These are phyloP conservation scores for Diarsia brunnea DNA, from an alignment of 2,888 invertebrate genomes.

Conservation along the genomic window DNA sequence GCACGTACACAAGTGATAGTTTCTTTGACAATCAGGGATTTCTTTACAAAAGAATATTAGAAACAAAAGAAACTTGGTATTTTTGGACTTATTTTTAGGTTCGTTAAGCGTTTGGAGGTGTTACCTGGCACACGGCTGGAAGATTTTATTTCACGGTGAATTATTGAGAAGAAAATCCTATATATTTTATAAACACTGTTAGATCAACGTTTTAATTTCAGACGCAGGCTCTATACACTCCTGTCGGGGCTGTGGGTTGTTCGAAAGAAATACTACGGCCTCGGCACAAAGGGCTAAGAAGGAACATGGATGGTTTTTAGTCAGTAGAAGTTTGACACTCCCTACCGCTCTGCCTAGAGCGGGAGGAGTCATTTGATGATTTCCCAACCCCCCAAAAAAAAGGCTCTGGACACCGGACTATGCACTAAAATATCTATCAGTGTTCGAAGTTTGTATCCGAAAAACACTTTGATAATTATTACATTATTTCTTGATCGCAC, in stretches of 20 bases:
- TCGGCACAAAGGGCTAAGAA: too few species aligned
- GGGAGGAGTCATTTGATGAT: too few species aligned
- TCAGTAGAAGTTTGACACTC: too few species aligned
- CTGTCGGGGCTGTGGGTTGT: too few species aligned
- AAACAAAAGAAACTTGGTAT: constrained; percentile 26
- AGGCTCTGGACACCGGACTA: not conserved
- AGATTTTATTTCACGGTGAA: not conserved
- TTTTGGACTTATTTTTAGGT: not conserved
- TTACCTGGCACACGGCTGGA: too few species aligned
- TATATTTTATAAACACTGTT: not conserved
- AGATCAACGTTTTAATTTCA: not conserved
- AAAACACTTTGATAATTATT: too few species aligned
- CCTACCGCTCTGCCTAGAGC: too few species aligned
- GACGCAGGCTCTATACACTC: too few species aligned
- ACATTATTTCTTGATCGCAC: not conserved
- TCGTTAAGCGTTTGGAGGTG: not conserved
- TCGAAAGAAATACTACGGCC: too few species aligned
- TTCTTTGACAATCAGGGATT: constrained; percentile 53
- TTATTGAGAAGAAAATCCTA: not conserved
- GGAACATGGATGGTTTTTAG: too few species aligned
- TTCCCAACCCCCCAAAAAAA: too few species aligned
- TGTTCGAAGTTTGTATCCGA: not conserved
- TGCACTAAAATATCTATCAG: too few species aligned
- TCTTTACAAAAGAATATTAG: constrained; percentile 35
- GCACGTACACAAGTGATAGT: constrained; percentile 44